These are phyloP conservation scores for Epinephelus awoara DNA, from an alignment of 2,797 vertebrate genomes.

Conservation along the genomic window DNA sequence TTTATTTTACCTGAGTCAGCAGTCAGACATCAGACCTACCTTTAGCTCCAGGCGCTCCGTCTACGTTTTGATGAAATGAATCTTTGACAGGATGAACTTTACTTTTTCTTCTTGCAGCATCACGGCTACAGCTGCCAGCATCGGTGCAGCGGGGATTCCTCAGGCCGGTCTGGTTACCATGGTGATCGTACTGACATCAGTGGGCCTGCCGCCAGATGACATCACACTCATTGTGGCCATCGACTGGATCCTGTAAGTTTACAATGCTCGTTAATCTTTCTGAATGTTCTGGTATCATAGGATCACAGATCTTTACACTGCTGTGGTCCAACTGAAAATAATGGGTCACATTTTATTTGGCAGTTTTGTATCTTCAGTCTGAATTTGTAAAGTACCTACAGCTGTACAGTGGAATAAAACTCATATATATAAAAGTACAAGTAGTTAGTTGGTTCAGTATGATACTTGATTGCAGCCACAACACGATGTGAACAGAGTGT, in stretches of 20 bases:
- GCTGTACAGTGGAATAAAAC: neutral
- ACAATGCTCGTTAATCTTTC: neutral
- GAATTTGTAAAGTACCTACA: neutral
- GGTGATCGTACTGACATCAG: constrained; percentile 94
- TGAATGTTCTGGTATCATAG: neutral
- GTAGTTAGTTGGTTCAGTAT: neutral
- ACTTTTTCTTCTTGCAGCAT: constrained; percentile 81
- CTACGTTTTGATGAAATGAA: neutral
- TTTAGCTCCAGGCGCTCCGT: neutral
- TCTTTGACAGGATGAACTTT: neutral
- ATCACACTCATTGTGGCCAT: constrained; percentile 93
- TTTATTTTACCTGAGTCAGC: too few species aligned
- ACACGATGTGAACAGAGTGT: neutral
- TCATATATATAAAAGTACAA: neutral
- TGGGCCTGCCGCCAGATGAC: constrained; percentile 92
- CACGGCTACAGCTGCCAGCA: constrained; percentile 93
- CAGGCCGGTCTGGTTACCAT: constrained; percentile 93
- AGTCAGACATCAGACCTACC: too few species aligned
- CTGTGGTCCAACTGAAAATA: neutral
- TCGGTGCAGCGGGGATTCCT: constrained; percentile 92
- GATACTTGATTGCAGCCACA: neutral
- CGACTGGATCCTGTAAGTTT: constrained; percentile 91
- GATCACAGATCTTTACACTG: too few species aligned
- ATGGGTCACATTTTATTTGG: neutral
- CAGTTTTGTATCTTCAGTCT: neutral